Evolutionary conservation across 2,797 vertebrate genomes (phyloP).

Genomic region (Danio kyathit): DNA sequence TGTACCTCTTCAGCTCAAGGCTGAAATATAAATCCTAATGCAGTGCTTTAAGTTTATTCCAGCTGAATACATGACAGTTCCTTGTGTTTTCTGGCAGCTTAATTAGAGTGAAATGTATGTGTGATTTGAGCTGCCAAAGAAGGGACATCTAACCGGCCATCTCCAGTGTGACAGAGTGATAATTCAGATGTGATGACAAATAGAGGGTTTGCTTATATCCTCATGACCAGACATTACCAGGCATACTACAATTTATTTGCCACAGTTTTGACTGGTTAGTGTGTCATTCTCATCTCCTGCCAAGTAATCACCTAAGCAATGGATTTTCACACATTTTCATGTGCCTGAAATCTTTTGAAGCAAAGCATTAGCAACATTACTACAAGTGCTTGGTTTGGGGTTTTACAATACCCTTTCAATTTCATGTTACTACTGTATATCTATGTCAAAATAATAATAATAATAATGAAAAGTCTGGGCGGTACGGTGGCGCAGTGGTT

Average conservation of each 20-base stretch:
- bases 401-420: neutral
- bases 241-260: too few species aligned
- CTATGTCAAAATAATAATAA: neutral
- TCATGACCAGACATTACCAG: slow-evolving; percentile 48
- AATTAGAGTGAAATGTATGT: slow-evolving; percentile 75
- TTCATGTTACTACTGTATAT: neutral
- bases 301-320: neutral
- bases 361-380: slow-evolving; percentile 1
- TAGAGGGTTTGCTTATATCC: slow-evolving; percentile 53
- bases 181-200: slow-evolving; percentile 72
- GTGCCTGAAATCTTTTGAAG: neutral
- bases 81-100: slow-evolving; percentile 75
- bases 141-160: slow-evolving; percentile 72
- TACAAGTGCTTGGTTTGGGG: neutral
- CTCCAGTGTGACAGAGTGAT: slow-evolving; percentile 66
- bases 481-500: too few species aligned
- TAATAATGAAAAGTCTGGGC: neutral
- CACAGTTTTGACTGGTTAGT: neutral
- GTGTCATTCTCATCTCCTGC: neutral
- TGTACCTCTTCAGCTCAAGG: slow-evolving; percentile 65
- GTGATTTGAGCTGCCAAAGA: slow-evolving; percentile 72
- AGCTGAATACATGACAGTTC: slow-evolving; percentile 70
- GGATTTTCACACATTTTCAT: neutral
- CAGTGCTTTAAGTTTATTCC: slow-evolving; percentile 70
- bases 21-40: slow-evolving; percentile 74